Evolutionary conservation across 2,888 invertebrate species (phyloP), one percentile per base, ranked within the genome.

Genomic region (Alloscopus bannaensis): DNA sequence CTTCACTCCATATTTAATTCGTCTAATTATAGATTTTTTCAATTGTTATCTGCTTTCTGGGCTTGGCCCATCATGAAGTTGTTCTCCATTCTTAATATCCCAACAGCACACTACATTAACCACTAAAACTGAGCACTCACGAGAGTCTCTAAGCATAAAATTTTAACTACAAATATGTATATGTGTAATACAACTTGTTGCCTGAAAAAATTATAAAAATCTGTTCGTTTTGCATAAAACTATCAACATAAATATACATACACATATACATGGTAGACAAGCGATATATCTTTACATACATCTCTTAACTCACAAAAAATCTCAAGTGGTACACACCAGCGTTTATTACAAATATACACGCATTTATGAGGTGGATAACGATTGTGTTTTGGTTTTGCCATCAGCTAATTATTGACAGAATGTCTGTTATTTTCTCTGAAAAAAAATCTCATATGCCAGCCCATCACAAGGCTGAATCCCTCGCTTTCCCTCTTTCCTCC

Each of bases 1-100:
- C 31, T 59, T n/a, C 31, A 57, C 59, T 42, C 29, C 73, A 31
- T 66, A 55, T 66, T 73, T 66, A 73, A 73, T 66, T 65, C 65
- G 13, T 31, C 73, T 73, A 73, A 73, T 73, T 73, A 73, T 55
- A 31, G 66, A 73, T 65, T 65, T 66, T n/a, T 73, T 50, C 65
- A 73, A 73, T 73, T 65, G 72, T 72, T 73, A 28, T 45, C 64
- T 55, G 42, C 29, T 72, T 62, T 42, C 13, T 26, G 64, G 72
- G 64, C 72, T 64, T 72, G 62, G 72, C 42, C 28, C 36, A n/a
- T 22, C 42, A n/a, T 42, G 42, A 42, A 42, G 40, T 62, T 62
- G 20, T 62, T 40, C 42, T 28, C n/a, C 64, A 59, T 64, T 26
- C 55, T 22, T 22, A 22, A 4, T n/a, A 6, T 47, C 47, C 4